phyloP scores from a whole-genome alignment of 30 jellyfish, hydroid and myxozoan genomes.

The Hydractinia echinata region DNA sequence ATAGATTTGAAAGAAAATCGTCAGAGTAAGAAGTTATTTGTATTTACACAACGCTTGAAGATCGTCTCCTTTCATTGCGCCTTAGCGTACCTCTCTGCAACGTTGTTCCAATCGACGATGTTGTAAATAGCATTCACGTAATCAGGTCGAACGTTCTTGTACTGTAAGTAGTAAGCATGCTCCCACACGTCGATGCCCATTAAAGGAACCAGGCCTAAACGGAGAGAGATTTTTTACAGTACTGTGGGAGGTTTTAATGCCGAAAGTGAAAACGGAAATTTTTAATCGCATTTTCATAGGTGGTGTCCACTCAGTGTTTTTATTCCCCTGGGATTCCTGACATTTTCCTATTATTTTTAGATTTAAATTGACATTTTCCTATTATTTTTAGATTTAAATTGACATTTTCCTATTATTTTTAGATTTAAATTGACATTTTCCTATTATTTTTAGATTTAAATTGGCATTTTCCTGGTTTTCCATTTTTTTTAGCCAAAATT shows the following conservation, averaged over 20 bases:
- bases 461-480: no score
- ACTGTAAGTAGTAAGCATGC: constrained; percentile 98
- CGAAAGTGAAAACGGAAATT: background rate
- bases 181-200: constrained; percentile 99
- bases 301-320: constrained; percentile 3
- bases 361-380: no score
- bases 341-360: no score
- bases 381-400: no score
- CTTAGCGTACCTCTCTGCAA: constrained; percentile 64
- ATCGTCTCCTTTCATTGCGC: constrained; percentile 36
- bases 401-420: no score
- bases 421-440: no score
- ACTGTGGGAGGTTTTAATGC: background rate
- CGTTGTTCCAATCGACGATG: constrained; percentile 93
- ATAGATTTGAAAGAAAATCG: no score
- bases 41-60: no score
- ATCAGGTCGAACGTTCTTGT: constrained; percentile 96
- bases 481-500: no score
- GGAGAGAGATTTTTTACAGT: background rate
- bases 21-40: no score
- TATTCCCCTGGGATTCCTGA: no score
- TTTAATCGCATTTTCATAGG: constrained; percentile 11
- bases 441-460: no score
- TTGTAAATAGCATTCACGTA: constrained; percentile 86
- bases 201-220: constrained; percentile 87